Percentiles rank a stretch among this genome's conserved stretches.
phyloP scores from a whole-genome alignment of 2,113 vertebrate genomes.

The Scomber japonicus region DNA sequence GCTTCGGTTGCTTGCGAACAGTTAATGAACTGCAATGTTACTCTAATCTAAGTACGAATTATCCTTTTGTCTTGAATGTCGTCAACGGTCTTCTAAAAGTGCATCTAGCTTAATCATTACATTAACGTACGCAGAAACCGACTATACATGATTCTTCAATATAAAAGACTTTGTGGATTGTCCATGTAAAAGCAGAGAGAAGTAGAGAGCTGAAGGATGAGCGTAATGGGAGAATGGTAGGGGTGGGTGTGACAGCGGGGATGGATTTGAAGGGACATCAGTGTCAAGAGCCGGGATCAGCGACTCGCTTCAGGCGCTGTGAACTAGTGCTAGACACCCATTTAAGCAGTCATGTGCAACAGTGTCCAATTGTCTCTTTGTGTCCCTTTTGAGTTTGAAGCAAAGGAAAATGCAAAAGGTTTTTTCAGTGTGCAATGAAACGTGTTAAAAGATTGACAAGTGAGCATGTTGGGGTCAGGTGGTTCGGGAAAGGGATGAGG shows the following conservation, averaged over 20 bases:
- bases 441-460: neutral
- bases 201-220: neutral
- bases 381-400: neutral
- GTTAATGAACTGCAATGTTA: neutral
- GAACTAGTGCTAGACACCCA: constrained; percentile 22
- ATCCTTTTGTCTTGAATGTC: too few species aligned
- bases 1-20: constrained; percentile 1
- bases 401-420: neutral
- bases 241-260: neutral
- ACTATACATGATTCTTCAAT: neutral
- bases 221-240: neutral
- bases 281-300: constrained; percentile 8
- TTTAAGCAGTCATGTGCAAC: constrained; percentile 29
- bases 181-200: neutral
- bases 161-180: neutral
- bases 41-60: too few species aligned
- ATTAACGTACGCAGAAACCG: too few species aligned
- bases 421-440: neutral
- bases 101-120: too few species aligned
- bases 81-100: too few species aligned
- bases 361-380: neutral
- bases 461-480: neutral
- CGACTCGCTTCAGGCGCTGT: constrained; percentile 44
- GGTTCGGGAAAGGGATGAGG: neutral
- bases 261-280: constrained; percentile 59